A percentile compares a stretch with the other conserved stretches of the same genome.
Evolutionary conservation across 1,140 invertebrate genomes (phyloP).

Genomic region (Cephus cinctus): DNA sequence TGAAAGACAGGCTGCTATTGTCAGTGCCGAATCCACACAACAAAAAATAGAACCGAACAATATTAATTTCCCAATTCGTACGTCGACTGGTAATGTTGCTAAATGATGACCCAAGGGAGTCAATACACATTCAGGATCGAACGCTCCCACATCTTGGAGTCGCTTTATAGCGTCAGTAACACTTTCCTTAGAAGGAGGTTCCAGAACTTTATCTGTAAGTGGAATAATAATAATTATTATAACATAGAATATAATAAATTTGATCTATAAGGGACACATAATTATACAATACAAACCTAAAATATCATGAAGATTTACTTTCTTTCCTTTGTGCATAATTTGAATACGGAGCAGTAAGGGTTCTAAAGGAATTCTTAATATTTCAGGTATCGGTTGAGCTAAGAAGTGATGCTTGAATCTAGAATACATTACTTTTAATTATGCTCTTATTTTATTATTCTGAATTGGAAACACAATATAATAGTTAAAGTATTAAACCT

Average conservation of each 20-base stretch:
- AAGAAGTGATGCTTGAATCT: slow-evolving; percentile 62
- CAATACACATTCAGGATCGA: slow-evolving; percentile 75
- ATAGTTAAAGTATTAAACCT: slow-evolving; percentile 49
- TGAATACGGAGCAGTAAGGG: slow-evolving; percentile 87
- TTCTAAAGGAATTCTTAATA: slow-evolving; percentile 81
- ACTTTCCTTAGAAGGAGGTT: slow-evolving; percentile 76
- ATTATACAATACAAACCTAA: slow-evolving; percentile 52
- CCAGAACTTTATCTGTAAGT: slow-evolving; percentile 64
- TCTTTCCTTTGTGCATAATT: slow-evolving; percentile 70
- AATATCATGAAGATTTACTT: slow-evolving; percentile 67
- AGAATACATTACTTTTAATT: slow-evolving; percentile 12
- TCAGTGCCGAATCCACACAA: slow-evolving; percentile 90
- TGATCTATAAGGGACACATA: background rate
- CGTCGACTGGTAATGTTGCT: slow-evolving; percentile 87
- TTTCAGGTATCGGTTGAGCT: slow-evolving; percentile 78
- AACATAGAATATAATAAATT: background rate
- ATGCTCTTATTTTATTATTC: background rate
- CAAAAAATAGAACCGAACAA: slow-evolving; percentile 89
- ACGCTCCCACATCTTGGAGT: slow-evolving; percentile 81
- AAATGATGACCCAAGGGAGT: slow-evolving; percentile 89
- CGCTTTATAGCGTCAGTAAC: slow-evolving; percentile 76
- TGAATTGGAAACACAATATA: background rate
- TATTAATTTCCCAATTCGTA: slow-evolving; percentile 86
- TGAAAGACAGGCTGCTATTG: slow-evolving; percentile 87
- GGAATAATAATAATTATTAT: slow-evolving; percentile 9